Evolutionary conservation across 2,888 invertebrate species (phyloP).

Genomic region (Ennomos erosarius): DNA sequence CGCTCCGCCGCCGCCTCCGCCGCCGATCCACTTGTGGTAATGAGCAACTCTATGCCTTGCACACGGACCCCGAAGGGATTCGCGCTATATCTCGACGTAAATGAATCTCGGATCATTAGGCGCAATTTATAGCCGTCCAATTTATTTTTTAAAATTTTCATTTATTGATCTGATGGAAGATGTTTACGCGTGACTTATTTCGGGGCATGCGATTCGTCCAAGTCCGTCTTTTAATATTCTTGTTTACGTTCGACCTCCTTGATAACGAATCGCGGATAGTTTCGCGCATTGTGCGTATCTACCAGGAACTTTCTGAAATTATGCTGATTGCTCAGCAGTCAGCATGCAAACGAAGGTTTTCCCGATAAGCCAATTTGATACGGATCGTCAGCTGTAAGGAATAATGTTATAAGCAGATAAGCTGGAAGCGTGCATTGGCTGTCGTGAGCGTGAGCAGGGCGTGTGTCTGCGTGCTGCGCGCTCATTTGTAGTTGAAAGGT

Average conservation of each 20-base stretch:
- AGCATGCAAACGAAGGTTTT: slow-evolving; percentile 19
- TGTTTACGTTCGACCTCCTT: slow-evolving; percentile 6
- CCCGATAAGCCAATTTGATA: slow-evolving; percentile 14
- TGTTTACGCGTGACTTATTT: slow-evolving; percentile 14
- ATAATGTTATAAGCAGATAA: slow-evolving; percentile 1
- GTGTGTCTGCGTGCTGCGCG: slow-evolving; percentile 14
- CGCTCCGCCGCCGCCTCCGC: slow-evolving; percentile 20
- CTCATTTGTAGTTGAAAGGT: slow-evolving; percentile 34
- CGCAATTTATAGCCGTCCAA: slow-evolving; percentile 23
- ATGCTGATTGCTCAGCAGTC: slow-evolving; percentile 6
- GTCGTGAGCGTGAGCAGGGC: slow-evolving; percentile 2
- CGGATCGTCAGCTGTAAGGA: slow-evolving; percentile 6
- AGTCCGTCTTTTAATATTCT: background rate
- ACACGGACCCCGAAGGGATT: slow-evolving; percentile 29
- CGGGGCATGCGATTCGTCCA: too few relatives aligned
- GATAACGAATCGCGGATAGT: slow-evolving; percentile 20
- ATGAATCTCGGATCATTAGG: slow-evolving; percentile 40
- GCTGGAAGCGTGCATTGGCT: slow-evolving; percentile 6
- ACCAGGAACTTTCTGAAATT: slow-evolving; percentile 18
- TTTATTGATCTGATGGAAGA: slow-evolving; percentile 6
- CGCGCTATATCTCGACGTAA: slow-evolving; percentile 37
- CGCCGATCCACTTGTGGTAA: slow-evolving; percentile 44
- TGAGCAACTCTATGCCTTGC: slow-evolving; percentile 50
- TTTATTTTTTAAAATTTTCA: slow-evolving; percentile 34
- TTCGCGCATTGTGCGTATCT: slow-evolving; percentile 20